phyloP scores from a whole-genome alignment of 2,797 vertebrate species.

The Kryptolebias ocellatus region DNA sequence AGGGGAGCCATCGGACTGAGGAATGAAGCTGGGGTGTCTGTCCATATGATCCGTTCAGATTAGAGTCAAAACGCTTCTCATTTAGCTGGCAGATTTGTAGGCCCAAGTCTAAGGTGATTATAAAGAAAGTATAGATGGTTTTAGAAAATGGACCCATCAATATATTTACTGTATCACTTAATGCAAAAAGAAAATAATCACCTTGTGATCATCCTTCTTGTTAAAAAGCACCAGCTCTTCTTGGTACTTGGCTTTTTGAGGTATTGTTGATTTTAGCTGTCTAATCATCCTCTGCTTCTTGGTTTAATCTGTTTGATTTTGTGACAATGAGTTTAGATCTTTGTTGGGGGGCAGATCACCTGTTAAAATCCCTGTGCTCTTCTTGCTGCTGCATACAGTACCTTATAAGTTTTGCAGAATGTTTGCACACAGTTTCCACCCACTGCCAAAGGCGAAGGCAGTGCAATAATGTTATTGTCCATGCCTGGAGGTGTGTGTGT shows the following conservation, averaged over 20 bases:
- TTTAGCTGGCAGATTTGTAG: constrained; percentile 10
- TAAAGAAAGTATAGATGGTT: neutral
- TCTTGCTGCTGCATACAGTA: neutral
- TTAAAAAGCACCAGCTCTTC: neutral
- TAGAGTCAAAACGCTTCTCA: constrained; percentile 40
- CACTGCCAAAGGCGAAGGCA: no score
- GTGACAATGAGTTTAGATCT: neutral
- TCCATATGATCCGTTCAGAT: constrained; percentile 40
- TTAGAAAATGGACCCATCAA: neutral
- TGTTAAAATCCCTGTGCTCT: neutral
- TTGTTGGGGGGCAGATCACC: neutral
- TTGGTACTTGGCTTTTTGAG: neutral
- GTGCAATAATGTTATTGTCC: no score
- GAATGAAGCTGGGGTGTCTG: constrained; percentile 10
- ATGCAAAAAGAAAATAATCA: no score
- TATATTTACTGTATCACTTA: neutral
- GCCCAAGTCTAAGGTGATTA: constrained; percentile 2
- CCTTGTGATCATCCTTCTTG: neutral
- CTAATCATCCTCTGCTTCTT: neutral
- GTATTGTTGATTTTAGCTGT: neutral
- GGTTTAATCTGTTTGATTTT: neutral
- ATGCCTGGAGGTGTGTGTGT: no score
- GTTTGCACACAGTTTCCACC: no score
- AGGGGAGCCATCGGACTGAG: constrained; percentile 32
- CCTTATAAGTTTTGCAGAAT: no score